Evolutionary conservation across 2,113 vertebrate species (phyloP).

Genomic region (Burhinus oedicnemus): DNA sequence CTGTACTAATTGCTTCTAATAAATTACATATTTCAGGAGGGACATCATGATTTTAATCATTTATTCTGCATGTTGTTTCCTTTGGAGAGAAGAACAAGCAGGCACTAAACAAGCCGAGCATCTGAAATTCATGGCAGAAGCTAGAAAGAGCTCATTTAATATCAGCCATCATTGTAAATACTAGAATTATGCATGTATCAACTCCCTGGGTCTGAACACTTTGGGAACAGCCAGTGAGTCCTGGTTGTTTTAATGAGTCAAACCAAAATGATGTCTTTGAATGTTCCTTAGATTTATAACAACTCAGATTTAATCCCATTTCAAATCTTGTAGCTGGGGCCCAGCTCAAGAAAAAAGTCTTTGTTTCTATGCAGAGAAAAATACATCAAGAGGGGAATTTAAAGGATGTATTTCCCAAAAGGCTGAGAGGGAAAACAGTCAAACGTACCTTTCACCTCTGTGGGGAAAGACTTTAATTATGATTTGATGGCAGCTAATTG

Average conservation of each 20-base stretch:
- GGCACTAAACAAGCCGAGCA: conserved; percentile 19
- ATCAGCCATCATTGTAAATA: conserved; percentile 16
- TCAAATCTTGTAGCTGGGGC: background rate
- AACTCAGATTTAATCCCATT: conserved; percentile 27
- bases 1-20: conserved; percentile 68
- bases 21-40: conserved; percentile 68
- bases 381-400: background rate
- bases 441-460: background rate
- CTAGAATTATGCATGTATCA: conserved; percentile 44
- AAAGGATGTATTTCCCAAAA: conserved; percentile 5
- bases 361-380: conserved; percentile 31
- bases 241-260: conserved; percentile 22
- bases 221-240: conserved; percentile 1
- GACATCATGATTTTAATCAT: conserved; percentile 68
- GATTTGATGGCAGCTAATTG: background rate
- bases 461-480: background rate
- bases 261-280: conserved; percentile 4
- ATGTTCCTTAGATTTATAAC: background rate
- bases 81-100: conserved; percentile 50
- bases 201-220: conserved; percentile 30
- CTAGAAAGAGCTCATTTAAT: conserved; percentile 56
- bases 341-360: conserved; percentile 6
- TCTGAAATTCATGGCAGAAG: conserved; percentile 58
- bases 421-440: background rate
- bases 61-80: conserved; percentile 64